Evolutionary conservation across 2,888 invertebrate genomes (phyloP).

Genomic region (Deroplatys truncata): DNA sequence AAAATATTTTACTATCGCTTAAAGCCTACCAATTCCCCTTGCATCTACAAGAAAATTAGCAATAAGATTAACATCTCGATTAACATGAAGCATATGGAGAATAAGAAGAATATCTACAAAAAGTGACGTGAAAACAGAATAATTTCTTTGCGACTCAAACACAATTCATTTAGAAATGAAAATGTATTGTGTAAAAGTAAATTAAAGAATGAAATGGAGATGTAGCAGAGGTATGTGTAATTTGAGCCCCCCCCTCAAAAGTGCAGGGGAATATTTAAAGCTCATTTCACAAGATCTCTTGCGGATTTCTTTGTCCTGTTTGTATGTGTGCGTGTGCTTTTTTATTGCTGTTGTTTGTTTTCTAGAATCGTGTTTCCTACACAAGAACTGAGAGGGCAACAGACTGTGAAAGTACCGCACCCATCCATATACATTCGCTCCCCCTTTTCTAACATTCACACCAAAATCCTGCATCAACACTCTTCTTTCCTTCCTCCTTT

Average conservation of each 20-base stretch:
- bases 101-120: too few relatives aligned
- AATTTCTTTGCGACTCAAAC: too few relatives aligned
- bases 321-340: not conserved
- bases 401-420: not conserved
- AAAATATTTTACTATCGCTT: too few relatives aligned
- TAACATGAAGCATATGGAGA: too few relatives aligned
- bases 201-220: not conserved
- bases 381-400: not conserved
- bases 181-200: not conserved
- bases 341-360: not conserved
- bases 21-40: too few relatives aligned
- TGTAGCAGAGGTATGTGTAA: not conserved
- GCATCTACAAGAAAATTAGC: too few relatives aligned
- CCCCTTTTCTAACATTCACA: not conserved
- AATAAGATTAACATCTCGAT: too few relatives aligned
- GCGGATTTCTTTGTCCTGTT: not conserved
- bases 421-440: not conserved
- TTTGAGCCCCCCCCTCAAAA: not conserved
- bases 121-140: too few relatives aligned
- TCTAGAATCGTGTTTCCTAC: not conserved
- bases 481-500: not conserved
- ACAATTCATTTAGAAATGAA: too few relatives aligned
- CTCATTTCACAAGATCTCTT: not conserved
- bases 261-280: not conserved
- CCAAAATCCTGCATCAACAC: not conserved